Evolutionary conservation across 2,888 invertebrate genomes (phyloP), one percentile per base, ranked within the genome.

Genomic region (Diarsia mendica): DNA sequence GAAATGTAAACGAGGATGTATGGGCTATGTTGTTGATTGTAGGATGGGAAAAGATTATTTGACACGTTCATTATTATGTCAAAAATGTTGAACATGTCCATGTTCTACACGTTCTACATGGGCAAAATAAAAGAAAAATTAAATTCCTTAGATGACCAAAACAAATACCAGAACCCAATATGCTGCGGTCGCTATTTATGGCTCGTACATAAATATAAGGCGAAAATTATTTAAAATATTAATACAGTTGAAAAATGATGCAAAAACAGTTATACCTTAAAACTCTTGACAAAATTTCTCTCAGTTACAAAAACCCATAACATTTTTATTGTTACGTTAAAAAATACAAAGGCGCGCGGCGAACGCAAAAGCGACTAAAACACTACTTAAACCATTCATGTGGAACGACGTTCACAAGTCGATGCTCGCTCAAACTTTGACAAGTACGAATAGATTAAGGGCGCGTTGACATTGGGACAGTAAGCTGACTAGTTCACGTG

Each of bases 361-460:
- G 23, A 28, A 73, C 75, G 18, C 49, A 58, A 75, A 79, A 63
- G 49, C 63, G 13, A 46, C 9, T 49, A 63, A 63, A 80, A 79
- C 33, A 55, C 61, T 66, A 79, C n/a, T 61, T 44, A 66, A 79
- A 51, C 28, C 66, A 63, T 67, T 75, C 70, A 77, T 65, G 80
- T 80, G 49, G 23, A 80, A 77, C 68, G 68, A 70, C 61, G 69
- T 77, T 73, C 69, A 73, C 68, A 81, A 81, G 72, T 81, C 80
- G 77, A 80, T 80, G 67, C 72, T 64, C 77, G 65, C 77, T 80
- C 77, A 80, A 77, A 83, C 51, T 83, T 83, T 83, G 83, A 80
- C 83, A 83, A 74, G 72, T 60, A 60, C 67, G 67, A 68, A 83
- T 73, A 80, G 68, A 71, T 73, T 67, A 73, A 53, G 76, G 79